A percentile compares a stretch with the other conserved stretches of the same genome.
Conservation (phyloP, 2,888 invertebrate genomes). For the Pseudeuparius sepicola region DNA sequence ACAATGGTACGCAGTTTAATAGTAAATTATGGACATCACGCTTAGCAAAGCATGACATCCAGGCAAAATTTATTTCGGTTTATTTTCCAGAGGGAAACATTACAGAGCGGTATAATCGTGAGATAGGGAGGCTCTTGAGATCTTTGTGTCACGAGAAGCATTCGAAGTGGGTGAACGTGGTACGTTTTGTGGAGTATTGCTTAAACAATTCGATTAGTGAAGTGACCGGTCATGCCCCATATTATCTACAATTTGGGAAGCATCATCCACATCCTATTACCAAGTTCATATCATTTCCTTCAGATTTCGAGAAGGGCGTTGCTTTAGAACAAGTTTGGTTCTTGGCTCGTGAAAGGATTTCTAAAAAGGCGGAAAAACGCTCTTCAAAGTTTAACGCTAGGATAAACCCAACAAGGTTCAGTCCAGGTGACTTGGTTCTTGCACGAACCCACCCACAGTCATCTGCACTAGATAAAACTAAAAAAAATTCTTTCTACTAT, state of each 20-base stretch:
- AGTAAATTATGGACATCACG: neutral
- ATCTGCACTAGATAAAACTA: too few species aligned
- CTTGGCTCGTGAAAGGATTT: slow-evolving; percentile 3
- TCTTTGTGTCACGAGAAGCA: slow-evolving; percentile 4
- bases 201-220: slow-evolving; percentile 3
- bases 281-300: neutral
- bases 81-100: slow-evolving; percentile 15
- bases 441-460: too few species aligned
- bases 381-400: neutral
- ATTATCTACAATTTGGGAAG: slow-evolving; percentile 1
- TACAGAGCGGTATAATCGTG: slow-evolving; percentile 13
- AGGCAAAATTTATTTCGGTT: slow-evolving; percentile 2
- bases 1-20: slow-evolving; percentile 23
- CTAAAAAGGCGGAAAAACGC: neutral
- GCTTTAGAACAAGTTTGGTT: neutral
- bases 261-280: neutral
- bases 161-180: neutral
- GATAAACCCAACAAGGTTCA: neutral
- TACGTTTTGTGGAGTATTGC: neutral
- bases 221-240: neutral
- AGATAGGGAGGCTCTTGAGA: slow-evolving; percentile 13
- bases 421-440: too few species aligned
- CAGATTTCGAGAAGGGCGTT: neutral
- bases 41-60: neutral
- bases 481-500: too few species aligned